Base-by-base conservation (phyloP, 2,113 vertebrate species). In the Pachyramphus minor region DNA sequence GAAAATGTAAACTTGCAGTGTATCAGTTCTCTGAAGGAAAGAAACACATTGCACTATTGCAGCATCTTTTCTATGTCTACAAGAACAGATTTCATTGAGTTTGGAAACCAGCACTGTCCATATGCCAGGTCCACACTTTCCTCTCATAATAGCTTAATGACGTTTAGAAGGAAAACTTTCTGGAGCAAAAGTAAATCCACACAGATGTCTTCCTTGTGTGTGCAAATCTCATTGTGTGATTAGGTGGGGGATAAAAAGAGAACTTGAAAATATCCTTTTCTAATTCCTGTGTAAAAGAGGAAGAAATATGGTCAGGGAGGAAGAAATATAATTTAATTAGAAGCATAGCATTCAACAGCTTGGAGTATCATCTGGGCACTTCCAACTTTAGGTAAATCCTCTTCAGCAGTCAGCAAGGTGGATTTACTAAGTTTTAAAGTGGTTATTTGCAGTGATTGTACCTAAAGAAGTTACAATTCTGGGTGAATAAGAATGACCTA, bases 141-240 rank as follows among this genome's bases (percentile, higher is more conserved):
- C 37, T 67, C 11, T 52, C 7, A 1, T 35, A 44, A 30, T 5
- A 75, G 42, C 1, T 6, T 44, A 76, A 44, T 0, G 1, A 21
- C 3, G 1, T 75, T 84, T 63, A 58, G 52, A 69, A 81, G 31
- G 9, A 68, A 73, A 53, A 21, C 42, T 83, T 74, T 69, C n/a
- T 74, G 30, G 59, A 91, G 27, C 12, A 30, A 31, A 83, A 71
- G 30, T 42, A 33, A 93, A 67, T 74, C 82, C 52, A 42, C 27
- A 73, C 41, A 56, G 6, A 8, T 77, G 25, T 66, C 41, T 74
- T 8, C 12, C 35, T 50, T 47, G 8, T 73, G 55, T 84, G 56
- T 74, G 21, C 72, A 64, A 73, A 68, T 73, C 35, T 94, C 9
- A 19, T 6, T 68, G 25, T 67, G 28, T 72, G 62, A 75, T 72